Evolutionary conservation across 2,113 vertebrate species (phyloP).

Genomic region (Campylomormyrus tamandua): DNA sequence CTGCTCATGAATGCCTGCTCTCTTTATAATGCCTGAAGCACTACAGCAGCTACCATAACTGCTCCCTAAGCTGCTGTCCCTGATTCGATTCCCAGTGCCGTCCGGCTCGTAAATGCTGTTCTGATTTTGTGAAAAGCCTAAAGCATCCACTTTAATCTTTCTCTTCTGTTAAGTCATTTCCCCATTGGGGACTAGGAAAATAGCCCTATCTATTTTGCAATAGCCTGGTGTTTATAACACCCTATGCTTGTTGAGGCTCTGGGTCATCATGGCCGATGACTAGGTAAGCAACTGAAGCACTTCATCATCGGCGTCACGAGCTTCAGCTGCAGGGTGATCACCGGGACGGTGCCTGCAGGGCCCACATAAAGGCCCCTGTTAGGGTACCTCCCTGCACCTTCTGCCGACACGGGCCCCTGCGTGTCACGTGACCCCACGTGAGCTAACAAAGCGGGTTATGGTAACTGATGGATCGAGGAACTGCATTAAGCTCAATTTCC

Average conservation of each 20-base stretch:
- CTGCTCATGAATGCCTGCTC: not conserved
- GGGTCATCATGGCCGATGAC: not conserved
- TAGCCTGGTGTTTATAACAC: not conserved
- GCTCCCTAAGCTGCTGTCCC: not conserved
- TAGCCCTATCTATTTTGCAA: not conserved
- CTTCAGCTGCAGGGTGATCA: not conserved
- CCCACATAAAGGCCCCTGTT: not conserved
- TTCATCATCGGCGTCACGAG: not conserved
- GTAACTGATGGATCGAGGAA: not conserved
- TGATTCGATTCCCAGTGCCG: not conserved
- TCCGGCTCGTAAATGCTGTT: not conserved
- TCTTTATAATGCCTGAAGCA: not conserved
- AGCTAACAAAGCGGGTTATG: not conserved
- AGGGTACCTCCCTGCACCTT: not conserved
- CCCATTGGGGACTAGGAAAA: not conserved
- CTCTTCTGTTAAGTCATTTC: not conserved
- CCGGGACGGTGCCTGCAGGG: not conserved
- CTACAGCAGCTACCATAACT: not conserved
- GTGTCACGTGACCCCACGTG: not conserved
- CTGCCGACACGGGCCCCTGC: not conserved
- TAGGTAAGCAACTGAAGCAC: not conserved
- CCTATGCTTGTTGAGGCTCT: not conserved
- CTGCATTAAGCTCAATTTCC: not conserved
- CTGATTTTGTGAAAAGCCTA: not conserved
- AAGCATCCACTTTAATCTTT: not conserved